Percentiles rank a stretch among this genome's conserved stretches.
phyloP scores from a whole-genome alignment of 2,797 vertebrate genomes.

The Myoxocephalus aenaeus region DNA sequence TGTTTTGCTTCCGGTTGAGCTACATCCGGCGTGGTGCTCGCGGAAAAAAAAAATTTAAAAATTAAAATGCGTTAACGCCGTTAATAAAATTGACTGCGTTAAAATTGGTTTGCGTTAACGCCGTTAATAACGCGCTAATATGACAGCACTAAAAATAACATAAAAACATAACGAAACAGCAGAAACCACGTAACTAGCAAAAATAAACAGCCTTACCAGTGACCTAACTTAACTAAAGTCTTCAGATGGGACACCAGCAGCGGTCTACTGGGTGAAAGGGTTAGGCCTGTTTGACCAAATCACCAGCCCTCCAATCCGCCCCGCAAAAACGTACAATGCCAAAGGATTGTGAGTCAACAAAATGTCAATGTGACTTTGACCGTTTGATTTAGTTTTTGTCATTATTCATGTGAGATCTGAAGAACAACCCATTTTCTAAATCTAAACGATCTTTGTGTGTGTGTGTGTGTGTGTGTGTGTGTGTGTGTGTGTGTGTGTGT shows the following conservation, averaged over 20 bases:
- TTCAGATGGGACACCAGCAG: not conserved
- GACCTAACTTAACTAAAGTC: not conserved
- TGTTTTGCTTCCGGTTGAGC: too few species aligned
- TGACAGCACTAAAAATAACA: too few species aligned
- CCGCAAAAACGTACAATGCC: not conserved
- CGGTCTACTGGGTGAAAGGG: not conserved
- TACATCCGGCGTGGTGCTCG: too few species aligned
- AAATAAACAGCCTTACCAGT: too few species aligned
- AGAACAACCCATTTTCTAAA: not conserved
- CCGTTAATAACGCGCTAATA: too few species aligned
- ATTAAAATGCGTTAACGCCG: too few species aligned
- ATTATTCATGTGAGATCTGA: not conserved
- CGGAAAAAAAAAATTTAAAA: too few species aligned
- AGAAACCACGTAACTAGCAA: not conserved
- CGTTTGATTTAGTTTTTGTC: not conserved
- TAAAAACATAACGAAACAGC: too few species aligned
- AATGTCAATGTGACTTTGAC: not conserved
- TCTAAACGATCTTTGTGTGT: not conserved
- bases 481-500: slow-evolving; percentile 2
- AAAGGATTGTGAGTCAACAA: not conserved
- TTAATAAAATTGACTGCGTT: too few species aligned
- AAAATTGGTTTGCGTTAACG: too few species aligned
- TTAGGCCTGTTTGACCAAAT: not conserved
- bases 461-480: slow-evolving; percentile 4
- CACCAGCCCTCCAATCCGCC: not conserved